Percentiles rank a stretch among this genome's conserved stretches.
These are phyloP conservation scores for Nematolebias whitei DNA, from an alignment of 2,113 vertebrate genomes.

Conservation along the genomic window DNA sequence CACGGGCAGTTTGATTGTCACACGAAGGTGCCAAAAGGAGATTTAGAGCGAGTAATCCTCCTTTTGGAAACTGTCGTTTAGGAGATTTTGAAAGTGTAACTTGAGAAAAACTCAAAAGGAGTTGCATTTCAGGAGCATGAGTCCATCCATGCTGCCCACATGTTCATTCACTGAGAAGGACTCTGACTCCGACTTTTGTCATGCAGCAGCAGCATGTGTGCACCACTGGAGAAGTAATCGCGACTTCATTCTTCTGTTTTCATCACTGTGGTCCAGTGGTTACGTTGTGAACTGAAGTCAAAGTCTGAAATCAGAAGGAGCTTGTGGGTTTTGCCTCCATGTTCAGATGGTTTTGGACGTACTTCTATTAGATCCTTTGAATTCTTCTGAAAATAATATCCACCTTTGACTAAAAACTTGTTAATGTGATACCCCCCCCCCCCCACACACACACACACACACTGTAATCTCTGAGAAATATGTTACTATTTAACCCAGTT, in stretches of 20 bases:
- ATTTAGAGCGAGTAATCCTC: conserved; percentile 55
- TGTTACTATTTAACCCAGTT: conserved; percentile 8
- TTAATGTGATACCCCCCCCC: conserved; percentile 12
- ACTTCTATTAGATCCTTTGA: not conserved
- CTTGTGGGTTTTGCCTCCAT: conserved; percentile 38
- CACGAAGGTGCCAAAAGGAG: conserved; percentile 70
- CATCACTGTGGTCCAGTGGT: conserved; percentile 17
- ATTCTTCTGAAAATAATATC: not conserved
- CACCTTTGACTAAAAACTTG: not conserved
- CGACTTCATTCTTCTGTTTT: conserved; percentile 14
- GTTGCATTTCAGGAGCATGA: conserved; percentile 15
- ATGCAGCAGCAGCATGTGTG: conserved; percentile 3
- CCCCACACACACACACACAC: too few relatives aligned
- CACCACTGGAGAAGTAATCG: conserved; percentile 7
- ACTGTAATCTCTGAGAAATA: not conserved
- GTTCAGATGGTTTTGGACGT: conserved; percentile 17
- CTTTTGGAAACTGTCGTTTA: conserved; percentile 54
- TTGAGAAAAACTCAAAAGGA: conserved; percentile 54
- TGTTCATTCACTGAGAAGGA: conserved; percentile 48
- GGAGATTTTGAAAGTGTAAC: conserved; percentile 54
- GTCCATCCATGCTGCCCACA: conserved; percentile 35
- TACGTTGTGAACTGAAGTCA: conserved; percentile 34
- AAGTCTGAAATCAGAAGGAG: conserved; percentile 13
- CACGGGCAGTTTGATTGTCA: conserved; percentile 56
- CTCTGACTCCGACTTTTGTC: conserved; percentile 26